Evolutionary conservation across 2,797 vertebrate genomes (phyloP).

Genomic region (Zalophus californianus): DNA sequence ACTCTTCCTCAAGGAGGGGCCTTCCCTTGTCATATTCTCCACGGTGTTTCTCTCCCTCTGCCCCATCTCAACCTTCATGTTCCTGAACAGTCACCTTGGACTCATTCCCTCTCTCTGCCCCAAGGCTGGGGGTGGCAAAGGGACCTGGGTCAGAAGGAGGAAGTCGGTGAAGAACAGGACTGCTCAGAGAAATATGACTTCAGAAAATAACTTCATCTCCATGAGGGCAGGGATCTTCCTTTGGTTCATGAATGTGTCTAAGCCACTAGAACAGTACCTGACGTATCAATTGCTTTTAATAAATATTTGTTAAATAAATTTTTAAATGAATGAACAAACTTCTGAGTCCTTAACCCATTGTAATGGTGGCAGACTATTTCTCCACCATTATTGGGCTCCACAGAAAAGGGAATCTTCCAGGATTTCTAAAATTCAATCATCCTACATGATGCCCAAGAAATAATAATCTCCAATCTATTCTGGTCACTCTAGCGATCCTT

Average conservation of each 20-base stretch:
- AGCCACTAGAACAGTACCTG: neutral
- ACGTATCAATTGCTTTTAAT: neutral
- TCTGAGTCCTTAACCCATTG: neutral
- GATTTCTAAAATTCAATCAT: neutral
- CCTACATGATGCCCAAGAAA: neutral
- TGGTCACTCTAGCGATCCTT: neutral
- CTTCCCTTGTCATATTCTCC: neutral
- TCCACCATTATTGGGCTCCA: neutral
- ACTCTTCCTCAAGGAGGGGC: neutral
- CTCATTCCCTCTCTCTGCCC: neutral
- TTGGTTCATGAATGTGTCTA: neutral
- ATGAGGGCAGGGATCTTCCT: neutral
- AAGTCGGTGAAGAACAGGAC: neutral
- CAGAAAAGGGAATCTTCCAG: neutral
- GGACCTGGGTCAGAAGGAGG: neutral
- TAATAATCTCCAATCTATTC: neutral
- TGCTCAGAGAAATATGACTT: neutral
- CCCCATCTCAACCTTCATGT: neutral
- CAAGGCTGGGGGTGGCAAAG: neutral
- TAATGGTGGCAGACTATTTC: neutral
- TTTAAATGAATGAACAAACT: conserved; percentile 14
- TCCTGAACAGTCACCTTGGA: neutral
- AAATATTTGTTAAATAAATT: neutral
- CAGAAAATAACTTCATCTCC: neutral
- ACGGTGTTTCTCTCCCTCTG: neutral